These are phyloP conservation scores for Drosophila lacicola DNA, from an alignment of 2,888 invertebrate species.

Conservation along the genomic window DNA sequence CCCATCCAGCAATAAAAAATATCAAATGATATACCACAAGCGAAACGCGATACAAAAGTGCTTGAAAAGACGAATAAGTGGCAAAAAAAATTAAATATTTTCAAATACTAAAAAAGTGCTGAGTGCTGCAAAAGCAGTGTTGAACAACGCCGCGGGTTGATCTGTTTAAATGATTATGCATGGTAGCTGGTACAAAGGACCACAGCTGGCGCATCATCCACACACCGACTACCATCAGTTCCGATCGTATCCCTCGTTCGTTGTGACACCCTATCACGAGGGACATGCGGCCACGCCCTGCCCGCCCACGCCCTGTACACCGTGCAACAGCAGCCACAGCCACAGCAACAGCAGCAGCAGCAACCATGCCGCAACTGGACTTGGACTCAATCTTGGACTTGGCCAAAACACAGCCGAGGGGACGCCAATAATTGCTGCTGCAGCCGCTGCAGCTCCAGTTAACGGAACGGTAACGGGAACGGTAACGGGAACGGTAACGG, in stretches of 20 bases:
- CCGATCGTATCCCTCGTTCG: constrained; percentile 84
- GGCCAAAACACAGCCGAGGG: constrained; percentile 46
- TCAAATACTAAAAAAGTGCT: constrained; percentile 3
- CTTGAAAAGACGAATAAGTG: not conserved
- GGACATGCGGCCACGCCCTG: constrained; percentile 65
- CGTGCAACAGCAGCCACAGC: constrained; percentile 49
- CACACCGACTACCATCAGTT: constrained; percentile 82
- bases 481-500: not conserved
- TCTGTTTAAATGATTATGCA: constrained; percentile 84
- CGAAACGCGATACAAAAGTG: not conserved
- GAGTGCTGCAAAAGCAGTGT: constrained; percentile 16
- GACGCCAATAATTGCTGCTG: constrained; percentile 70
- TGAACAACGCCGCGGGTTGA: constrained; percentile 34
- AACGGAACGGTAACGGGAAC: constrained; percentile 1
- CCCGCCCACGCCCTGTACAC: constrained; percentile 58
- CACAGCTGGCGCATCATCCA: constrained; percentile 83
- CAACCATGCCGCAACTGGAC: constrained; percentile 45
- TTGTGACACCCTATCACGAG: constrained; percentile 83
- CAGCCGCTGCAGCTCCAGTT: constrained; percentile 47
- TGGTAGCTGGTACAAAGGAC: constrained; percentile 85
- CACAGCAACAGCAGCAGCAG: constrained; percentile 43
- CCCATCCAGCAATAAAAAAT: too few relatives aligned
- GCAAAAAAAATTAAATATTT: not conserved
- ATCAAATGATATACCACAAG: too few relatives aligned
- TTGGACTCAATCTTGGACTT: constrained; percentile 37